Evolutionary conservation across 2,888 invertebrate genomes (phyloP).

Genomic region (Chymomyza fuscimana): DNA sequence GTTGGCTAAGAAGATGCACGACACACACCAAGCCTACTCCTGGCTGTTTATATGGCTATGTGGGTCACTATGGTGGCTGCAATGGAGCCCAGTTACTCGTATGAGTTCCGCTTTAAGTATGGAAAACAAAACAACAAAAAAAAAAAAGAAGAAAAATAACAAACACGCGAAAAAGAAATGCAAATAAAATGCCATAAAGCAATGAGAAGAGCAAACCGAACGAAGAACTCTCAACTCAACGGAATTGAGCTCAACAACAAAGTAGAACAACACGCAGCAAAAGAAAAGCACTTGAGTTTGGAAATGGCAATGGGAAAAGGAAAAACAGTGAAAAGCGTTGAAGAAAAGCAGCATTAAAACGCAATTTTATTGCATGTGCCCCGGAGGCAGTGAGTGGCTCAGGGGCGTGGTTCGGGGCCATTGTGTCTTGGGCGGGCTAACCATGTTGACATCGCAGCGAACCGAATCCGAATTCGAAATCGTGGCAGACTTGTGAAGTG

Average conservation of each 20-base stretch:
- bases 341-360: slow-evolving; percentile 57
- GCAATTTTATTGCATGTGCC: slow-evolving; percentile 69
- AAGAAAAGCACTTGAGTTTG: not conserved
- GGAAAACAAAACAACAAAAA: not conserved
- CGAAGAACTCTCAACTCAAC: not conserved
- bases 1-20: not conserved
- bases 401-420: not conserved
- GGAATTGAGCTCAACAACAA: slow-evolving; percentile 1
- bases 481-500: not conserved
- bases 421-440: not conserved
- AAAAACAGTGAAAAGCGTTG: not conserved
- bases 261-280: slow-evolving; percentile 1
- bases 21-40: not conserved
- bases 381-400: slow-evolving; percentile 37
- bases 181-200: slow-evolving; percentile 71
- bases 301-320: slow-evolving; percentile 4
- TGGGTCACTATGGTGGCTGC: not conserved
- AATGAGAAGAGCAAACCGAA: slow-evolving; percentile 57
- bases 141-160: slow-evolving; percentile 16
- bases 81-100: not conserved
- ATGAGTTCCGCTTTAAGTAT: not conserved
- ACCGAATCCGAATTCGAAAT: not conserved
- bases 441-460: slow-evolving; percentile 1
- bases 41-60: not conserved
- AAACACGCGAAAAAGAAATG: slow-evolving; percentile 46